phyloP scores from a whole-genome alignment of 1,140 invertebrate genomes.

The Musca domestica region DNA sequence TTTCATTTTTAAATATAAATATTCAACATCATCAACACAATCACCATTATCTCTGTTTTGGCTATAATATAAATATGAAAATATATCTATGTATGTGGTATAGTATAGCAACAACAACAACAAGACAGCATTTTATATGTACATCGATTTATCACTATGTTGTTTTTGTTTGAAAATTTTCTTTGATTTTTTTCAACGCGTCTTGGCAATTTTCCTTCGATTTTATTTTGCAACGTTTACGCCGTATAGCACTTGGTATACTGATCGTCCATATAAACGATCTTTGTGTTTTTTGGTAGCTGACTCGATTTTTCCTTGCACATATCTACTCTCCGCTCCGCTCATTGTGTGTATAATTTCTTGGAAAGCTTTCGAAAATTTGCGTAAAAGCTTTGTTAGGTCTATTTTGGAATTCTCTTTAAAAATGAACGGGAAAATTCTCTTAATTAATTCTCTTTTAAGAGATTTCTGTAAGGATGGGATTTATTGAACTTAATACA shows the following conservation, averaged over 20 bases:
- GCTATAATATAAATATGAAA: no score
- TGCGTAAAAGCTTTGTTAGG: neutral
- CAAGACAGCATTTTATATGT: no score
- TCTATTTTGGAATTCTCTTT: constrained; percentile 3
- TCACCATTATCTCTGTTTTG: no score
- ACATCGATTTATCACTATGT: neutral
- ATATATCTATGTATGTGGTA: no score
- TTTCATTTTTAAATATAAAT: no score
- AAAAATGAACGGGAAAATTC: neutral
- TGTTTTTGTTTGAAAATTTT: neutral
- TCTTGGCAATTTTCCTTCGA: neutral
- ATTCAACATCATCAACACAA: no score
- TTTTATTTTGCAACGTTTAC: constrained; percentile 5
- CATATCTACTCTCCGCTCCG: neutral
- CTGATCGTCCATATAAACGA: neutral
- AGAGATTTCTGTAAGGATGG: no score
- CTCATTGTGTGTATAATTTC: neutral
- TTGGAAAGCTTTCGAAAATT: neutral
- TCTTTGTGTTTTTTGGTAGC: neutral
- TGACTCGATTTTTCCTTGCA: neutral
- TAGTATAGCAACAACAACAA: no score
- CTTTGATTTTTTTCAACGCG: neutral
- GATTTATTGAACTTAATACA: no score
- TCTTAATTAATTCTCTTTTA: no score
- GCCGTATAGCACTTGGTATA: constrained; percentile 12